Conservation (phyloP, 2,888 invertebrate genomes). For the Drosophila infuscata region DNA sequence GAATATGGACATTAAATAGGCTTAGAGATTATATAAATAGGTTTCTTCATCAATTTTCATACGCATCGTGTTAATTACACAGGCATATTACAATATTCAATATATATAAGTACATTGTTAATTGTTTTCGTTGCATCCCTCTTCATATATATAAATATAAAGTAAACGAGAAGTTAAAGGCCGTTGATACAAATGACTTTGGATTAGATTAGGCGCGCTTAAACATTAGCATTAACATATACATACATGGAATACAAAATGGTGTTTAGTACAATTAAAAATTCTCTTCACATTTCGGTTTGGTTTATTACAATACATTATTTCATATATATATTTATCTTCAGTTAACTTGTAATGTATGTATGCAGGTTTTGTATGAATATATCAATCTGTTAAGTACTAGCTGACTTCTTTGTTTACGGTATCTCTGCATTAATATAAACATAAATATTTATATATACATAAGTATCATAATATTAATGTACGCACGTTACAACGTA, state of each 20-base stretch:
- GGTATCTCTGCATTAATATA: constrained; percentile 37
- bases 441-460: constrained; percentile 53
- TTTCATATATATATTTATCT: constrained; percentile 50
- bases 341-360: constrained; percentile 48
- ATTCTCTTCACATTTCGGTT: constrained; percentile 79
- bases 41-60: constrained; percentile 46
- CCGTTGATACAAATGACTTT: constrained; percentile 80
- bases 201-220: constrained; percentile 75
- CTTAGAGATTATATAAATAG: constrained; percentile 78
- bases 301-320: constrained; percentile 76
- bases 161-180: constrained; percentile 79
- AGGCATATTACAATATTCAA: constrained; percentile 63
- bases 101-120: constrained; percentile 74
- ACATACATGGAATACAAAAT: constrained; percentile 76
- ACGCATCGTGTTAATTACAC: constrained; percentile 50
- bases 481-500: constrained; percentile 35
- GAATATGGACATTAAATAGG: constrained; percentile 79
- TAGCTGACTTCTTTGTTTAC: constrained; percentile 50
- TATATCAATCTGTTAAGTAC: constrained; percentile 65
- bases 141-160: constrained; percentile 62
- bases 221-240: constrained; percentile 70
- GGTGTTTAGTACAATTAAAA: constrained; percentile 80
- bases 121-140: constrained; percentile 77
- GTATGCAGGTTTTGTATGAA: constrained; percentile 32
- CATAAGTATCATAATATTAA: constrained; percentile 41